These are phyloP conservation scores for Hydropotes inermis DNA, from an alignment of 2,113 vertebrate species.

Conservation along the genomic window DNA sequence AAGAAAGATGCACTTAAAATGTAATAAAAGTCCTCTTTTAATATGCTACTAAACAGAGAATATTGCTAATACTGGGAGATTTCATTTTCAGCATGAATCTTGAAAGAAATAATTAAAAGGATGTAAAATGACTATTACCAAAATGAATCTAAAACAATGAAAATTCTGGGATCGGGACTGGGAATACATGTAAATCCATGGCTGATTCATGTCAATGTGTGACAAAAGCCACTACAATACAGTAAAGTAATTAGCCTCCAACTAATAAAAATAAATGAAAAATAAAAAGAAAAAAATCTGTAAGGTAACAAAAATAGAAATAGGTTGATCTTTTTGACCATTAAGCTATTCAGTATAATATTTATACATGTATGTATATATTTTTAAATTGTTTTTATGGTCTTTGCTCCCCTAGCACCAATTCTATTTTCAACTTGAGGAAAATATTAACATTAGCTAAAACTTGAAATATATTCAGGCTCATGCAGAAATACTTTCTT, in stretches of 20 bases:
- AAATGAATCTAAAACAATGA: slow-evolving; percentile 25
- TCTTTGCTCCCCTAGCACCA: background rate
- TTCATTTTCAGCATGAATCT: slow-evolving; percentile 18
- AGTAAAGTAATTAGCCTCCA: no score
- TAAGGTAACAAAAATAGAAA: background rate
- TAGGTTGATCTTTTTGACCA: background rate
- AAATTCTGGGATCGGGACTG: background rate
- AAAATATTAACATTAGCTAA: background rate
- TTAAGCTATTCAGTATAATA: background rate
- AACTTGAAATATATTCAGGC: background rate
- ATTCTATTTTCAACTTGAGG: slow-evolving; percentile 25
- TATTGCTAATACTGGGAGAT: background rate
- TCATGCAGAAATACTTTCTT: slow-evolving; percentile 5
- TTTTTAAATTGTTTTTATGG: background rate
- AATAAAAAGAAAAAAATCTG: background rate
- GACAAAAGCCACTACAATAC: no score
- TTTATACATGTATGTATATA: background rate
- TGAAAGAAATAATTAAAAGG: slow-evolving; percentile 28
- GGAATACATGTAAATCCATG: no score
- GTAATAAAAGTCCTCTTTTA: background rate
- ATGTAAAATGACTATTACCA: background rate
- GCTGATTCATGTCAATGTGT: no score
- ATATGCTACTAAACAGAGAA: background rate
- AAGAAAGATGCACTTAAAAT: background rate
- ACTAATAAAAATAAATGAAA: no score